Evolutionary conservation across 2,797 vertebrate genomes (phyloP).

Genomic region (Kryptolebias ocellatus): DNA sequence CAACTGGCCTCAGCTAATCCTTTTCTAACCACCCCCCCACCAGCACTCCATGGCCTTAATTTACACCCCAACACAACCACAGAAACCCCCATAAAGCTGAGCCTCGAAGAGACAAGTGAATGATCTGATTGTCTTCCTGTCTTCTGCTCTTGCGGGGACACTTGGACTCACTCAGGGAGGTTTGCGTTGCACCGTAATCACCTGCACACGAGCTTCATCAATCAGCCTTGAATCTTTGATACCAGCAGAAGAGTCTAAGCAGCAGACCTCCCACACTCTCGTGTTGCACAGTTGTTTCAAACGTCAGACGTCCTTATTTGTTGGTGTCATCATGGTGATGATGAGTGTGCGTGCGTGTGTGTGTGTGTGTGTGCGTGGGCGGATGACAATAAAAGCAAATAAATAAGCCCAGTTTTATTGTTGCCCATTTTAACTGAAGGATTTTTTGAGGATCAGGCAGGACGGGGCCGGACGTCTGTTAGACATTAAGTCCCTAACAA

Average conservation of each 20-base stretch:
- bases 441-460: slow-evolving; percentile 61
- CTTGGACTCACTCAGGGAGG: slow-evolving; percentile 44
- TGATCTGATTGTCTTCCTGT: neutral
- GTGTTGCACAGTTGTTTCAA: slow-evolving; percentile 1
- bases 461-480: slow-evolving; percentile 67
- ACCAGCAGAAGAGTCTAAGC: slow-evolving; percentile 36
- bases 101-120: neutral
- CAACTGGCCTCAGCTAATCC: slow-evolving; percentile 96
- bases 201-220: slow-evolving; percentile 58
- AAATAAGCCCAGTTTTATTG: slow-evolving; percentile 40
- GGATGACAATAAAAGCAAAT: slow-evolving; percentile 37
- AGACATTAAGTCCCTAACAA: slow-evolving; percentile 73
- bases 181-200: slow-evolving; percentile 70
- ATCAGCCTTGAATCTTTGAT: slow-evolving; percentile 33
- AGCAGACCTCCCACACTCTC: neutral
- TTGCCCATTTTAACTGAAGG: slow-evolving; percentile 56
- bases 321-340: slow-evolving; percentile 2
- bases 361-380: slow-evolving; percentile 30
- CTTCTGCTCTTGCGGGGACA: slow-evolving; percentile 14
- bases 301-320: slow-evolving; percentile 23
- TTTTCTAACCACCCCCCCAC: slow-evolving; percentile 86
- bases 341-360: slow-evolving; percentile 19
- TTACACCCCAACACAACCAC: slow-evolving; percentile 54
- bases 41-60: slow-evolving; percentile 48
- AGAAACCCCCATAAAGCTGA: slow-evolving; percentile 34